Evolutionary conservation across 2,888 invertebrate species (phyloP).

Genomic region (Habroteleia sp.): DNA sequence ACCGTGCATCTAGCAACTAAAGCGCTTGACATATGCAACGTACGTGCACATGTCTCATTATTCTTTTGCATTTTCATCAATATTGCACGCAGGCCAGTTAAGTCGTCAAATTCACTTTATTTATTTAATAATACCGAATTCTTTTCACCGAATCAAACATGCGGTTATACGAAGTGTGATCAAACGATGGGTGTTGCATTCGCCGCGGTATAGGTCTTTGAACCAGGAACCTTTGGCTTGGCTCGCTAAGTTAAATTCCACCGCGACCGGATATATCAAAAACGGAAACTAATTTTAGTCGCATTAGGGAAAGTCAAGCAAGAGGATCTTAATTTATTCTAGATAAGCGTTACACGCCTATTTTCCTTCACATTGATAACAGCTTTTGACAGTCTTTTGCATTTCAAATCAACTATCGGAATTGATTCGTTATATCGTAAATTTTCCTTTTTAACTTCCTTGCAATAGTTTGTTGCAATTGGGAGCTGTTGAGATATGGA

Average conservation of each 20-base stretch:
- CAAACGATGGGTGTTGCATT: conserved; percentile 19
- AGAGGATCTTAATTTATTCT: conserved; percentile 47
- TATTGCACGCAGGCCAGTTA: not conserved
- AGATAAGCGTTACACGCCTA: conserved; percentile 1
- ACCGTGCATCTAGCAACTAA: conserved; percentile 57
- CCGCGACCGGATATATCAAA: conserved; percentile 53
- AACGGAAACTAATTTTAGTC: conserved; percentile 60
- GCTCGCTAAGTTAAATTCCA: conserved; percentile 16
- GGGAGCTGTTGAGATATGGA: too few species aligned
- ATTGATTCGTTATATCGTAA: too few species aligned
- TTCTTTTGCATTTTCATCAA: conserved; percentile 11
- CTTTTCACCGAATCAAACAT: not conserved
- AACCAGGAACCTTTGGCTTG: conserved; percentile 60
- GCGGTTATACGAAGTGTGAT: too few species aligned
- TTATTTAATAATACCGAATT: too few species aligned
- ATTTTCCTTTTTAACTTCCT: too few species aligned
- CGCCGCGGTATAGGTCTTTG: conserved; percentile 51
- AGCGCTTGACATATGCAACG: too few species aligned
- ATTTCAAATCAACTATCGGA: too few species aligned
- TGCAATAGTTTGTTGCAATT: too few species aligned
- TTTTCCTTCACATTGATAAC: too few species aligned
- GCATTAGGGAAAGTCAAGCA: conserved; percentile 36
- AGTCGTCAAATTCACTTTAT: too few species aligned
- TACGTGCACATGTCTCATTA: conserved; percentile 2
- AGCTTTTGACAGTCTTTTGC: too few species aligned